Evolutionary conservation across 2,797 vertebrate genomes (phyloP).

Genomic region (Sebastes minor): DNA sequence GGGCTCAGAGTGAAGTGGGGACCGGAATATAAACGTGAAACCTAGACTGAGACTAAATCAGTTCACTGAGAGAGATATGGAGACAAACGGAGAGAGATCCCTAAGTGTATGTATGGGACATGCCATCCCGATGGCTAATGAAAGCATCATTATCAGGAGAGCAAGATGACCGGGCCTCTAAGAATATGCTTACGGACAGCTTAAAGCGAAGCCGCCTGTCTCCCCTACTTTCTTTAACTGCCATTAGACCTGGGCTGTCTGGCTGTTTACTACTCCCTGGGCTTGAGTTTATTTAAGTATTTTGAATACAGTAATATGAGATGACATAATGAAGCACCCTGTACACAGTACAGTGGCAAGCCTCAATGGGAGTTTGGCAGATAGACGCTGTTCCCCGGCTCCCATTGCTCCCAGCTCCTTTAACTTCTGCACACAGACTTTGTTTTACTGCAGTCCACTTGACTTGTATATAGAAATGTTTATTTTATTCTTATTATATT

Average conservation of each 20-base stretch:
- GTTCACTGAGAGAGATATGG: constrained; percentile 17
- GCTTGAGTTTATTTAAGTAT: constrained; percentile 65
- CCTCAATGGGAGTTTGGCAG: constrained; percentile 58
- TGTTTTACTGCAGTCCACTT: constrained; percentile 18
- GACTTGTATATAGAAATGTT: too few relatives aligned
- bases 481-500: too few relatives aligned
- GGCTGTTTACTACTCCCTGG: constrained; percentile 63
- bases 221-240: constrained; percentile 58
- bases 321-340: constrained; percentile 67
- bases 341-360: constrained; percentile 33
- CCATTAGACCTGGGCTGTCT: constrained; percentile 65
- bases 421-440: constrained; percentile 49
- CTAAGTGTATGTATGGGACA: constrained; percentile 56
- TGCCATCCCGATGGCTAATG: constrained; percentile 73
- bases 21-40: constrained; percentile 43
- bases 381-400: constrained; percentile 39
- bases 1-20: constrained; percentile 38
- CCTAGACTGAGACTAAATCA: constrained; percentile 51
- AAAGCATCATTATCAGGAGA: constrained; percentile 73
- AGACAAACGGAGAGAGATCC: not conserved
- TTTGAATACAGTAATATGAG: constrained; percentile 65
- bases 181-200: constrained; percentile 69
- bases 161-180: constrained; percentile 51
- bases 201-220: constrained; percentile 61
- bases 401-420: constrained; percentile 36